Evolutionary conservation across 2,888 invertebrate species (phyloP).

Genomic region (Coelinius sp.): DNA sequence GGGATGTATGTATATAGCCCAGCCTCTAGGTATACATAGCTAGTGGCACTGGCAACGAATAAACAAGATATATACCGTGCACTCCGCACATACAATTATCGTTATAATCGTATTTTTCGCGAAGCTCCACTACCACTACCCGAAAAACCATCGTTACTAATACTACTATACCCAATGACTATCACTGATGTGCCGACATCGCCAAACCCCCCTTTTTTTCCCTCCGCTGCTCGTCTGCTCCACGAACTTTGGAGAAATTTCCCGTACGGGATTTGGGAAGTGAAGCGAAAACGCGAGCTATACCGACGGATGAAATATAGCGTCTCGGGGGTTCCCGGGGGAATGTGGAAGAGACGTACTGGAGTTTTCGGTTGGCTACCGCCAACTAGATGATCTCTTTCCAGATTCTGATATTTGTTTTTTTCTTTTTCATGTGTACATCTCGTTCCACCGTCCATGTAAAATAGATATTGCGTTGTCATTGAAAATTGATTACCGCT

Average conservation of each 20-base stretch:
- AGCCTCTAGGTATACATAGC: constrained; percentile 49
- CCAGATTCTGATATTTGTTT: not conserved
- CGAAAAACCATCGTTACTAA: constrained; percentile 29
- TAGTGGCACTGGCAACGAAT: constrained; percentile 56
- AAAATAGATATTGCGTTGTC: too few relatives aligned
- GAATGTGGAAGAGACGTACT: too few relatives aligned
- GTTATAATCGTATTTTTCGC: constrained; percentile 68
- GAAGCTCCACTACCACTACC: constrained; percentile 21
- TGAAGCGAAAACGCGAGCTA: constrained; percentile 57
- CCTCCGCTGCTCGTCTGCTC: not conserved
- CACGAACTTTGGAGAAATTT: not conserved
- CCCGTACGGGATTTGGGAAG: not conserved
- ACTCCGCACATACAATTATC: constrained; percentile 68
- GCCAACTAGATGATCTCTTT: too few relatives aligned
- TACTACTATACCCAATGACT: not conserved
- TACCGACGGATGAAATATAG: constrained; percentile 36
- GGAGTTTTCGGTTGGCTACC: not conserved
- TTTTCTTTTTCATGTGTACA: too few relatives aligned
- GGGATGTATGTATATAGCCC: constrained; percentile 41
- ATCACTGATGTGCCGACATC: not conserved
- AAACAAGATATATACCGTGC: constrained; percentile 63
- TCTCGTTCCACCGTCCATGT: too few relatives aligned
- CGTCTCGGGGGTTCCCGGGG: constrained; percentile 35
- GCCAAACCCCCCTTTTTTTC: not conserved
- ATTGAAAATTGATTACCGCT: too few relatives aligned